Base-by-base conservation (phyloP, 2,888 invertebrate genomes). In the Adineta ricciae region DNA sequence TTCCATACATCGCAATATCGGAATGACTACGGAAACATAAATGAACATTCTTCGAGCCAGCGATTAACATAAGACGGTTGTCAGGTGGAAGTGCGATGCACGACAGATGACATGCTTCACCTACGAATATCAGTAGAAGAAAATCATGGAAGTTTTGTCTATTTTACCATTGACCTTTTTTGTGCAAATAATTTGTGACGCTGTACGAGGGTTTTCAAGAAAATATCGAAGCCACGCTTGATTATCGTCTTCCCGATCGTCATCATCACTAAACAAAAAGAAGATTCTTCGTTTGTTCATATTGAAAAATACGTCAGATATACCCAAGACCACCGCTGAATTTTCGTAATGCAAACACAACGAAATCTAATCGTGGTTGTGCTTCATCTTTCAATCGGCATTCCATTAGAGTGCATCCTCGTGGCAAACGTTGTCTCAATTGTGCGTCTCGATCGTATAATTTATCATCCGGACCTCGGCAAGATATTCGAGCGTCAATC, bases 21-120 rank as follows among this genome's bases (percentile, higher is more conserved):
- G 78, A 78, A 78, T 78, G 78, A 2, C 87, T 88, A 84, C 88
- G 88, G 82, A 90, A 88, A 82, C 91, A 86, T 87, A 91, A 87
- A 87, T 91, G 91, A 19, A 91, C 91, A 88, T 91, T 91, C 87
- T 91, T 91, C 14, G 91, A 91, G 9, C 91, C 91, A 72, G 89
- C 89, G 87, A 90, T 90, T 56, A 90, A 87, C 11, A 89, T 87
- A 86, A 87, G 87, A 82, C 88, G 85, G 32, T 88, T 89, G 85
- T 87, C 88, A 0, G 64, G 27, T 19, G 64, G 64, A 49, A 91
- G 87, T 78, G 88, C 86, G 32, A 89, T 82, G 86, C 89, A 90
- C 86, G 90, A 89, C 14, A 91, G 87, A 87, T 91, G 91, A 27
- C 90, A 91, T 56, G 91, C 91, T 87, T 91, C 91, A 24, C 91